Conservation (phyloP, 2,888 invertebrate species). For the Terebella lapidaria region DNA sequence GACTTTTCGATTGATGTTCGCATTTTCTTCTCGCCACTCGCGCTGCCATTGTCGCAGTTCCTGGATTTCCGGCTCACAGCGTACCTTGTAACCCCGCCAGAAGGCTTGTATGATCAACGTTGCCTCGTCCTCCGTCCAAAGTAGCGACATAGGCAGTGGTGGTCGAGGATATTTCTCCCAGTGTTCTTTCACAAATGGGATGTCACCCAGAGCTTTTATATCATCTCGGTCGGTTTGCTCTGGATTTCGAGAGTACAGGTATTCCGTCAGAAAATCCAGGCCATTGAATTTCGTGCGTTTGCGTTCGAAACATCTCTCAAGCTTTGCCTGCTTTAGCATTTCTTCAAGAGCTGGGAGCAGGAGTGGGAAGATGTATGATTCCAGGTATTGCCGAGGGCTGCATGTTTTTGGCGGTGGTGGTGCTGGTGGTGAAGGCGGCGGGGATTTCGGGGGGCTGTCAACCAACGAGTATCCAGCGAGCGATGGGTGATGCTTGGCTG, state of each 20-base stretch:
- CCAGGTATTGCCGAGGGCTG: constrained; percentile 47
- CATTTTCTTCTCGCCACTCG: constrained; percentile 49
- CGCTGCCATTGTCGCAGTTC: constrained; percentile 51
- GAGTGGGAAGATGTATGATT: constrained; percentile 48
- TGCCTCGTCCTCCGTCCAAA: constrained; percentile 53
- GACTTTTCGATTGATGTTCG: constrained; percentile 39
- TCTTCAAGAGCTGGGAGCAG: constrained; percentile 49
- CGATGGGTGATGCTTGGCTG: neutral
- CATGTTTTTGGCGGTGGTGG: neutral
- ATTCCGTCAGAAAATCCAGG: constrained; percentile 48
- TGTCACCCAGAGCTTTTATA: constrained; percentile 33
- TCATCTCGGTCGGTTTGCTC: constrained; percentile 28
- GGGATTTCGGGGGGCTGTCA: neutral
- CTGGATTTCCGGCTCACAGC: constrained; percentile 44
- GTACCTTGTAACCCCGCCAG: constrained; percentile 51
- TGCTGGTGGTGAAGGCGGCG: neutral
- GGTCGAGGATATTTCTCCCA: constrained; percentile 46
- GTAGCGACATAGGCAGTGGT: constrained; percentile 49
- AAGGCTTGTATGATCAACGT: constrained; percentile 46
- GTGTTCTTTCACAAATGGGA: constrained; percentile 41
- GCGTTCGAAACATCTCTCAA: constrained; percentile 52
- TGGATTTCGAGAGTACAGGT: constrained; percentile 44
- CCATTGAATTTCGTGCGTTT: constrained; percentile 53
- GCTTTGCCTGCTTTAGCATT: constrained; percentile 48
- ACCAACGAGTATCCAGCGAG: neutral